Conservation (phyloP, 2,888 invertebrate species). For the Dendrolimus houi region DNA sequence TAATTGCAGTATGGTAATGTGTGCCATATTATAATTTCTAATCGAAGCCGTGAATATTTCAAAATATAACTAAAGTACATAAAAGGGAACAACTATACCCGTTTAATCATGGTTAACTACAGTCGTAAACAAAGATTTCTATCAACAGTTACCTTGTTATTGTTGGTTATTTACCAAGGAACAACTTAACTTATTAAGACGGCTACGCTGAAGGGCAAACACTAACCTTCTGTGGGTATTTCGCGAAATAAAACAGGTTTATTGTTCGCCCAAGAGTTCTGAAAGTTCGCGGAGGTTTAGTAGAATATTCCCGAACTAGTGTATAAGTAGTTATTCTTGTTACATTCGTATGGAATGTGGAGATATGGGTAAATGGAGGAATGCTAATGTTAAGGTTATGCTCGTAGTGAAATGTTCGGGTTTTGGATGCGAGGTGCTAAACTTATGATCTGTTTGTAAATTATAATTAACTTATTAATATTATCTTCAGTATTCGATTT, state of each 20-base stretch:
- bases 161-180: constrained; percentile 8
- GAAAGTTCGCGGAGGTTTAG: background rate
- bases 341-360: too few species aligned
- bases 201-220: constrained; percentile 11
- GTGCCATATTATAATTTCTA: too few species aligned
- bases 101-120: background rate
- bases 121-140: constrained; percentile 9
- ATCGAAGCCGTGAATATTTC: too few species aligned
- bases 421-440: too few species aligned
- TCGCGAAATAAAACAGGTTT: constrained; percentile 12
- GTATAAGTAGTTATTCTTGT: background rate
- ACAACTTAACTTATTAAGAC: constrained; percentile 8
- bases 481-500: too few species aligned
- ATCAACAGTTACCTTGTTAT: constrained; percentile 4
- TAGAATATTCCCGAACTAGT: background rate
- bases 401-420: too few species aligned
- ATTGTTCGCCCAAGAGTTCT: constrained; percentile 6
- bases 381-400: too few species aligned
- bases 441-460: too few species aligned
- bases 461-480: too few species aligned
- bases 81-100: background rate
- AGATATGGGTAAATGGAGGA: too few species aligned
- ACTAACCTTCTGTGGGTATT: constrained; percentile 10
- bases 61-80: too few species aligned
- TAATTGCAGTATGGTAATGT: too few species aligned